Conservation (phyloP, 1,140 invertebrate genomes). For the Ganaspis sp. region DNA sequence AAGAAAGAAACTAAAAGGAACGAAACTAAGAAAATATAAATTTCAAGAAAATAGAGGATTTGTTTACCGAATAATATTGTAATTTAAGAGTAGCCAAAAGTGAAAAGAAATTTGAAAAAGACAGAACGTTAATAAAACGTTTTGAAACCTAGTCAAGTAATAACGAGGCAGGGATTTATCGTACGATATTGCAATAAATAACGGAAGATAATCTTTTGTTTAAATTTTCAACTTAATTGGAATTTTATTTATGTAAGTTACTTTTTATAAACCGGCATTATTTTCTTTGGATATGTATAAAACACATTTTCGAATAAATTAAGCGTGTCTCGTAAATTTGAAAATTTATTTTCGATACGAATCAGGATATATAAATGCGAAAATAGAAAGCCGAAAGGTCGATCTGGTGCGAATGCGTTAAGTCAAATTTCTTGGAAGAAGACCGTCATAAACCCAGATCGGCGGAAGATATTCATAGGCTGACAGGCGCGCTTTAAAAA, state of each 20-base stretch:
- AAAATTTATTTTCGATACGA: slow-evolving; percentile 27
- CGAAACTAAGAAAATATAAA: no score
- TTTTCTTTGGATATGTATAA: neutral
- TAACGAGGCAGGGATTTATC: no score
- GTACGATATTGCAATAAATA: neutral
- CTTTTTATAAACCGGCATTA: neutral
- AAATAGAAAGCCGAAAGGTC: slow-evolving; percentile 25
- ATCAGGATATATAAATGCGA: slow-evolving; percentile 17
- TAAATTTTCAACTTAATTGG: neutral
- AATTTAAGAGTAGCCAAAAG: no score
- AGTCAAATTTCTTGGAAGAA: slow-evolving; percentile 25
- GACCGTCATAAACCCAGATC: slow-evolving; percentile 27
- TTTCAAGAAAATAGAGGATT: no score
- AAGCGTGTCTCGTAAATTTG: slow-evolving; percentile 4
- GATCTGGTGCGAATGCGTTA: slow-evolving; percentile 27
- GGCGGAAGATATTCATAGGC: slow-evolving; percentile 34
- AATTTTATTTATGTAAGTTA: neutral
- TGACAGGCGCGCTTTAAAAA: slow-evolving; percentile 59
- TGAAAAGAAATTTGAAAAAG: no score
- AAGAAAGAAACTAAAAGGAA: no score
- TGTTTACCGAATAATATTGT: no score
- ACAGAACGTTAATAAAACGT: no score
- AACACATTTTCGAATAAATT: slow-evolving; percentile 10
- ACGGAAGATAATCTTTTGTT: neutral
- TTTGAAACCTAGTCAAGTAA: no score